Evolutionary conservation across 2,888 invertebrate genomes (phyloP).

Genomic region (Entomobrya multifasciata): DNA sequence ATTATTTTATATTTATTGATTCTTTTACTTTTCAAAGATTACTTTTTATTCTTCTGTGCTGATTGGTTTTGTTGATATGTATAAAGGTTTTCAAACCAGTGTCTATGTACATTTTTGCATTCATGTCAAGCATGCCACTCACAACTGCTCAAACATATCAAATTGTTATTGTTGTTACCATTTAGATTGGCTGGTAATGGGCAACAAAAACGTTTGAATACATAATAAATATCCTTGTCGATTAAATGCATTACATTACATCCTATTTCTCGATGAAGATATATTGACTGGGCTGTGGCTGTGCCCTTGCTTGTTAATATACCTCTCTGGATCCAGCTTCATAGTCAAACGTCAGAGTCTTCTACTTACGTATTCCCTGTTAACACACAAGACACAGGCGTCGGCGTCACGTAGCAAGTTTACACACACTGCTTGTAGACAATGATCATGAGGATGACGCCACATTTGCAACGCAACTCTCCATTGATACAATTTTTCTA

Average conservation of each 20-base stretch:
- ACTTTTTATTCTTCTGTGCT: slow-evolving; percentile 6
- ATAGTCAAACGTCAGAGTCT: background rate
- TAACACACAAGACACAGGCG: background rate
- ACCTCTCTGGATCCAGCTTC: slow-evolving; percentile 45
- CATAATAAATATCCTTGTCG: slow-evolving; percentile 53
- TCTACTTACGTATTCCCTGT: too few species aligned
- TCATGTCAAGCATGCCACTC: slow-evolving; percentile 31
- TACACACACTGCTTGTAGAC: background rate
- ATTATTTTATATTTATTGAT: slow-evolving; percentile 29
- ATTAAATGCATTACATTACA: slow-evolving; percentile 57
- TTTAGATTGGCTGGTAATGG: slow-evolving; percentile 45
- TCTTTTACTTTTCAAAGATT: background rate
- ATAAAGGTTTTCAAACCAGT: slow-evolving; percentile 3
- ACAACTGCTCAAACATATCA: slow-evolving; percentile 51
- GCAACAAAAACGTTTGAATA: slow-evolving; percentile 46
- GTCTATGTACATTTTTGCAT: background rate
- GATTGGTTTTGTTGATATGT: slow-evolving; percentile 55
- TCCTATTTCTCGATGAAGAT: slow-evolving; percentile 69
- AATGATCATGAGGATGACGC: slow-evolving; percentile 22
- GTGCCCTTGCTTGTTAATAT: slow-evolving; percentile 58
- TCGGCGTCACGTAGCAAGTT: slow-evolving; percentile 1
- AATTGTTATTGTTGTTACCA: slow-evolving; percentile 56
- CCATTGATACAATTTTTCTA: slow-evolving; percentile 61
- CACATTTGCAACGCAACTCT: too few species aligned
- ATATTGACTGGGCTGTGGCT: slow-evolving; percentile 69